Base-by-base conservation (phyloP, 2,797 vertebrate genomes). In the Aulostomus chinensis region DNA sequence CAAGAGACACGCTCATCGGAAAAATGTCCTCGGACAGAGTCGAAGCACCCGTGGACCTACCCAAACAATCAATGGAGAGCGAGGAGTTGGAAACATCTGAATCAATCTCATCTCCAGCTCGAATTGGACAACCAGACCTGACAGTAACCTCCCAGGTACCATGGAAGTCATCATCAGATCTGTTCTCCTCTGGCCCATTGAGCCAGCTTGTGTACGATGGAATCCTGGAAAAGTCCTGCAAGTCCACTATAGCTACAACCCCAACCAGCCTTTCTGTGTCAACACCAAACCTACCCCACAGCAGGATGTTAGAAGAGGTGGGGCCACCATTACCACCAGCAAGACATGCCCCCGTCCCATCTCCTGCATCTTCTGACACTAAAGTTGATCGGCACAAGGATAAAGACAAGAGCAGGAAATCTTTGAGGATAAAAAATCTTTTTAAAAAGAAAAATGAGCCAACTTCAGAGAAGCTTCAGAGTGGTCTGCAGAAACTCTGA, bases 211-310 rank as follows among this genome's bases (percentile, higher is more conserved):
- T 98, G 40, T 98, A 98, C 63, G 97, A 99, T 5, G 96, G 96
- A 63, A 97, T 98, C 77, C 80, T 99, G 67, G 97, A 99, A 87
- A 98, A 98, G 64, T 95, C 96, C 18, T 95, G 93, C 76, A 92
- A 18, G 36, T 37, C 95, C 75, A n/a, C n/a, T n/a, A 83, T 90
- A 86, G 88, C 64, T 13, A 33, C 54, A 2, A 40, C 25, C 6
- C 9, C 68, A n/a, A 14, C 34, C 1, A 22, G 31, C 38, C 49
- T 80, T n/a, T 75, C 81, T 8, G 49, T 54, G 11, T 74, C 81
- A 9, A 61, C 71, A 7, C 45, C 93, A 60, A 93, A 93, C 62
- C 88, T 94, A 55, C 92, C 89, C 2, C 80, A 91, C 36, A 73
- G 58, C 58, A 81, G 57, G 14, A 41, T 42, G 21, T 32, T 7